A percentile compares a stretch with the other conserved stretches of the same genome.
Evolutionary conservation across 2,113 vertebrate species (phyloP).

Genomic region (Pseudorectes ferrugineus): DNA sequence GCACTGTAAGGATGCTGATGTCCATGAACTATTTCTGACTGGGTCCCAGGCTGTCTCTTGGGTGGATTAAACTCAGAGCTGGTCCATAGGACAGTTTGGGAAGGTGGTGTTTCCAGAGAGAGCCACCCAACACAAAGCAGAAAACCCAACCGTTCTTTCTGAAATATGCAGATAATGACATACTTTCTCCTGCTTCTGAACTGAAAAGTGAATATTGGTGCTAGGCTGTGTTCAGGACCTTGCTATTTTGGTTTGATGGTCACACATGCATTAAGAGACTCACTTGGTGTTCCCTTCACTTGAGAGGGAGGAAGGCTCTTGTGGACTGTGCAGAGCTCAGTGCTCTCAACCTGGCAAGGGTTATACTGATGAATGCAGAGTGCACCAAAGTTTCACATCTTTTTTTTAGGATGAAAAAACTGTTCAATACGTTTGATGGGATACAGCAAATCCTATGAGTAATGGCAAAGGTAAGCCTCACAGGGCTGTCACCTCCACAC

Average conservation of each 20-base stretch:
- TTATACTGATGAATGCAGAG: not conserved
- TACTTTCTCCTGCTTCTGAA: not conserved
- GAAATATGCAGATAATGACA: not conserved
- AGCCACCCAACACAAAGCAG: not conserved
- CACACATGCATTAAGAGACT: not conserved
- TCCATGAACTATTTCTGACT: not conserved
- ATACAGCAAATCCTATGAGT: not conserved
- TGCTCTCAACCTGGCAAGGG: not conserved
- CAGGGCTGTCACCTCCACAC: not conserved
- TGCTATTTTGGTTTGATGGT: not conserved
- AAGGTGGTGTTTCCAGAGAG: not conserved
- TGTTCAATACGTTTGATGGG: not conserved
- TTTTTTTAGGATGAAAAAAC: not conserved
- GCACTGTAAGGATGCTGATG: not conserved
- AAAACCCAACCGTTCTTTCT: not conserved
- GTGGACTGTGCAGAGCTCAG: not conserved
- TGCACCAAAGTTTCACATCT: not conserved
- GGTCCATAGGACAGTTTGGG: not conserved
- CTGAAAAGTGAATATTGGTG: not conserved
- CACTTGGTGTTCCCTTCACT: not conserved
- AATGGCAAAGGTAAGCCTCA: not conserved
- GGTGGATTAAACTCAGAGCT: not conserved
- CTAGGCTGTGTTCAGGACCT: not conserved
- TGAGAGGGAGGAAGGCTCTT: not conserved
- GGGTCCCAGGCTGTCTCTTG: not conserved